A percentile compares a stretch with the other conserved stretches of the same genome.
Conservation (phyloP, 2,888 invertebrate genomes). For the Hoplodrina ambigua region DNA sequence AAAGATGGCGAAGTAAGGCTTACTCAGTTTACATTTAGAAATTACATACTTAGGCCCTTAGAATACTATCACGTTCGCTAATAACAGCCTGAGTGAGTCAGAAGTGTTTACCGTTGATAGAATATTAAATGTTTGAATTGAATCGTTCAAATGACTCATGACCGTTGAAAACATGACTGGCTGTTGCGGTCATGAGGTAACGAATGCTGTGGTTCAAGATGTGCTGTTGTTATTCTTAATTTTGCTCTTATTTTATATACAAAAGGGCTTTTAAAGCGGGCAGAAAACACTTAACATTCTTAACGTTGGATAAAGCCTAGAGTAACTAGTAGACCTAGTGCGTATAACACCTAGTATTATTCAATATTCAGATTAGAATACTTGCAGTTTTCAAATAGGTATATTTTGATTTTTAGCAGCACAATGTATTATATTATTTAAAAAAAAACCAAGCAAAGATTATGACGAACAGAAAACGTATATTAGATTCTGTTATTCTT, state of each 20-base stretch:
- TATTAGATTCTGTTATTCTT: not conserved
- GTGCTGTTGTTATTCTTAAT: constrained; percentile 10
- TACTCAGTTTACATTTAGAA: constrained; percentile 10
- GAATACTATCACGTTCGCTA: constrained; percentile 67
- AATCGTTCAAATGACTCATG: constrained; percentile 60
- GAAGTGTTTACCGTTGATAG: constrained; percentile 62
- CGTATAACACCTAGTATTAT: too few relatives aligned
- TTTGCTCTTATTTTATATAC: not conserved
- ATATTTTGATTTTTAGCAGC: too few relatives aligned
- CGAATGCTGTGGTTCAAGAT: constrained; percentile 20
- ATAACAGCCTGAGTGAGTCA: constrained; percentile 63
- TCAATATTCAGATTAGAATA: too few relatives aligned
- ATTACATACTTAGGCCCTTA: constrained; percentile 83
- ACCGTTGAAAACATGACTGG: constrained; percentile 51
- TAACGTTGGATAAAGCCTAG: too few relatives aligned
- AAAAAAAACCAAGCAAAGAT: too few relatives aligned
- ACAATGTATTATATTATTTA: too few relatives aligned
- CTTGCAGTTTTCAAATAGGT: too few relatives aligned
- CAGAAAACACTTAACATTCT: too few relatives aligned
- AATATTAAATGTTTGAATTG: constrained; percentile 69
- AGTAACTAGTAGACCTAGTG: too few relatives aligned
- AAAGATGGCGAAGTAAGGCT: not conserved
- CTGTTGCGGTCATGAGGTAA: constrained; percentile 31
- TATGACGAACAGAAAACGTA: too few relatives aligned
- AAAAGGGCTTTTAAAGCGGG: not conserved